phyloP scores from a whole-genome alignment of 2,888 invertebrate genomes.

The Dastarcus helophoroides region DNA sequence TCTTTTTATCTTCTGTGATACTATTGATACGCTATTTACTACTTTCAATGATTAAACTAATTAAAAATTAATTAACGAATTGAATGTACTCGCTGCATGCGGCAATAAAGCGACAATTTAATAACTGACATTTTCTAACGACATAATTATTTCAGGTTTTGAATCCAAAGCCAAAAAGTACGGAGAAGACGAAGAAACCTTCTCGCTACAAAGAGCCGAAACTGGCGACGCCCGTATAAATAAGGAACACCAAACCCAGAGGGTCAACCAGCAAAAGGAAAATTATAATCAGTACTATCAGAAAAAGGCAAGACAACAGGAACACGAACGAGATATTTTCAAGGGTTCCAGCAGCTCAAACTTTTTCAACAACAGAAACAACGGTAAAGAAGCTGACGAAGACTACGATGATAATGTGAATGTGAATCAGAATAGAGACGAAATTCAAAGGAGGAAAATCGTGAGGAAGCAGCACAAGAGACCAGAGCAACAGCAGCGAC shows the following conservation, averaged over 20 bases:
- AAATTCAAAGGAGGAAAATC: conserved; percentile 34
- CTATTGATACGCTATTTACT: no score
- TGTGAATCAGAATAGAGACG: conserved; percentile 35
- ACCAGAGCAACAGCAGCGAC: conserved; percentile 29
- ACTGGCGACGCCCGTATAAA: conserved; percentile 43
- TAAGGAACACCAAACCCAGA: conserved; percentile 31
- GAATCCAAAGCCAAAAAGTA: conserved; percentile 53
- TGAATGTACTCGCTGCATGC: no score
- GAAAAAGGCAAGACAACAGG: conserved; percentile 24
- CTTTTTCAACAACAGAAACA: conserved; percentile 57
- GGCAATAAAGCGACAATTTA: no score
- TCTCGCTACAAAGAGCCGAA: conserved; percentile 62
- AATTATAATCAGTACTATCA: conserved; percentile 13
- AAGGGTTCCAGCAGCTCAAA: conserved; percentile 64
- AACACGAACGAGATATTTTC: conserved; percentile 45
- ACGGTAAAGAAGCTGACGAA: conserved; percentile 46
- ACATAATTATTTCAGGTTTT: conserved; percentile 40
- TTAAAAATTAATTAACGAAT: no score
- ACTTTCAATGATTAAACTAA: no score
- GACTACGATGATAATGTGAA: conserved; percentile 41
- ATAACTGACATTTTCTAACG: no score
- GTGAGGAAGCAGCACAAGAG: conserved; percentile 34
- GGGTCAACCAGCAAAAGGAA: conserved; percentile 35
- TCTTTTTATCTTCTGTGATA: no score
- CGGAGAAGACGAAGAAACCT: conserved; percentile 60